A percentile compares a stretch with the other conserved stretches of the same genome.
Evolutionary conservation across 2,797 vertebrate genomes (phyloP).

Genomic region (Takifugu ocellatus): DNA sequence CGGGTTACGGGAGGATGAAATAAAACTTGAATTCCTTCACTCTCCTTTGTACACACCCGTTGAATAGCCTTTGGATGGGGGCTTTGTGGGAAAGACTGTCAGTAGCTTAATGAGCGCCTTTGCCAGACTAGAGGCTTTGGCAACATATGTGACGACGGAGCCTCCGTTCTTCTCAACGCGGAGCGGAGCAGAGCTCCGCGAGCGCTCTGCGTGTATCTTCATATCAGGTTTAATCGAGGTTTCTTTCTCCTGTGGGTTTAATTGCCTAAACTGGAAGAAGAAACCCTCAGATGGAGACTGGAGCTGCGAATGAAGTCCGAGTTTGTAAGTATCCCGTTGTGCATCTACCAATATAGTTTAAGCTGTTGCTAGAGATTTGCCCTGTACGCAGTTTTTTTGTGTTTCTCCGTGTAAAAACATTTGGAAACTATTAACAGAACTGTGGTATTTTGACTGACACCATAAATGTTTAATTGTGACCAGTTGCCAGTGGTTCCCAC

Average conservation of each 20-base stretch:
- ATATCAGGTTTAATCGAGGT: constrained; percentile 17
- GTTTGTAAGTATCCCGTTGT: constrained; percentile 59
- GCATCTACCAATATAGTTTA: constrained; percentile 12
- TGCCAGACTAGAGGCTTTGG: constrained; percentile 76
- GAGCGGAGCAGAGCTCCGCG: constrained; percentile 10
- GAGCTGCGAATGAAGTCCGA: constrained; percentile 43
- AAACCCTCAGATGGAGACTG: constrained; percentile 44
- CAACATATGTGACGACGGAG: constrained; percentile 73
- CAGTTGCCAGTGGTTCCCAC: neutral
- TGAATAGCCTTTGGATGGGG: constrained; percentile 77
- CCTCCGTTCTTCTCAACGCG: constrained; percentile 38
- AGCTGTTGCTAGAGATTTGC: constrained; percentile 20
- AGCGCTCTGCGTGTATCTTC: constrained; percentile 20
- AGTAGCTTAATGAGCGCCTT: constrained; percentile 81
- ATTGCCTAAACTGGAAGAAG: constrained; percentile 34
- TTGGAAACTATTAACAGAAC: neutral
- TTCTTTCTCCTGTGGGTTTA: constrained; percentile 48
- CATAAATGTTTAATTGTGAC: constrained; percentile 2
- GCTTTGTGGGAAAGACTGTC: constrained; percentile 82
- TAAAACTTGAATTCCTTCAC: constrained; percentile 69
- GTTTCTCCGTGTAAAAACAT: constrained; percentile 18
- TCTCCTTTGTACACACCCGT: constrained; percentile 59
- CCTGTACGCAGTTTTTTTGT: constrained; percentile 26
- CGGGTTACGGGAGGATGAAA: constrained; percentile 12
- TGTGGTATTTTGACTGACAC: neutral